Percentiles rank a stretch among this genome's conserved stretches.
These are phyloP conservation scores for Tipula helvola DNA, from an alignment of 2,888 invertebrate species.

Conservation along the genomic window DNA sequence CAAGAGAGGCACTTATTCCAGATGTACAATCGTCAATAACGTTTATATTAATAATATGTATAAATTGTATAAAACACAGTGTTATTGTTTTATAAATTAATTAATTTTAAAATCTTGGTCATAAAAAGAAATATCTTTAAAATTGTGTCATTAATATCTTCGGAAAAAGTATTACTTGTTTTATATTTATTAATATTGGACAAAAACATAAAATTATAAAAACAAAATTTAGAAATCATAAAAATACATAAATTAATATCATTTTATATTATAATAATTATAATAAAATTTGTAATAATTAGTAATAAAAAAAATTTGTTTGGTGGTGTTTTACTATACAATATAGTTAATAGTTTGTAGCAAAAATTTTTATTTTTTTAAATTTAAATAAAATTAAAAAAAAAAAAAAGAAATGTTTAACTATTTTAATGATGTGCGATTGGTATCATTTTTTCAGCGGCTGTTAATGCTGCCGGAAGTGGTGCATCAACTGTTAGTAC, in stretches of 20 bases:
- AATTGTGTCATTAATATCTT: not conserved
- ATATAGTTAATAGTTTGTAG: not conserved
- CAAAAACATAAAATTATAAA: not conserved
- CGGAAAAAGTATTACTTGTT: not conserved
- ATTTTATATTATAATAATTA: not conserved
- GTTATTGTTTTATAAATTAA: not conserved
- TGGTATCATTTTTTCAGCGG: constrained; percentile 36
- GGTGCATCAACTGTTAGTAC: constrained; percentile 95
- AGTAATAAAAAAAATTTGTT: not conserved
- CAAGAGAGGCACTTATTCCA: no score
- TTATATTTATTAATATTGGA: not conserved
- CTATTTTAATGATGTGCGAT: constrained; percentile 32
- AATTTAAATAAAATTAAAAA: not conserved
- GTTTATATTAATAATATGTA: not conserved
- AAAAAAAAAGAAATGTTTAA: not conserved
- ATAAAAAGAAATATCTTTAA: not conserved
- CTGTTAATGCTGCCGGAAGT: constrained; percentile 55
- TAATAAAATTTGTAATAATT: not conserved
- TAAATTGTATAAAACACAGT: not conserved
- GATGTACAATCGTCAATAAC: not conserved
- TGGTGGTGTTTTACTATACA: not conserved
- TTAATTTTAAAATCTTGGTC: not conserved
- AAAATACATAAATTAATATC: constrained; percentile 4
- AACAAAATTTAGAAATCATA: not conserved
- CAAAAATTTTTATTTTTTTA: not conserved